Percentiles rank a stretch among this genome's conserved stretches.
Evolutionary conservation across 2,113 vertebrate genomes (phyloP).

Genomic region (Dasyurus viverrinus): DNA sequence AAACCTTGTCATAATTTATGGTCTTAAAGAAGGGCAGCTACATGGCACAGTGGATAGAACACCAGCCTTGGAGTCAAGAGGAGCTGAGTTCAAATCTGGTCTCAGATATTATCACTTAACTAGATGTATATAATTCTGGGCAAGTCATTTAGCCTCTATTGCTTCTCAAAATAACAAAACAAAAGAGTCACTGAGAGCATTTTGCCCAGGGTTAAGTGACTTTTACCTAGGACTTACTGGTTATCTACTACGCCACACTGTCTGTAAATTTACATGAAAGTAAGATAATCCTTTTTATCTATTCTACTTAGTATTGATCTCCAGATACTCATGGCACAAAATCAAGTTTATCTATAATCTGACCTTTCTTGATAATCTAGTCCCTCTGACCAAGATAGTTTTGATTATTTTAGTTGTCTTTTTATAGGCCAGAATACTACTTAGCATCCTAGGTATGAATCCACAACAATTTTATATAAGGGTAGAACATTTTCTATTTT

Average conservation of each 20-base stretch:
- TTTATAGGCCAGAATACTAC: not conserved
- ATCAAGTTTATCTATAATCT: not conserved
- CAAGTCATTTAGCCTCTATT: too few species aligned
- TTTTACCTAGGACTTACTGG: not conserved
- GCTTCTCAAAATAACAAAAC: too few species aligned
- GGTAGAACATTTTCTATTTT: not conserved
- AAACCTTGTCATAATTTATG: too few species aligned
- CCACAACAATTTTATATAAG: not conserved
- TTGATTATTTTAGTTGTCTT: not conserved
- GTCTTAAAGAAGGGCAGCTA: too few species aligned
- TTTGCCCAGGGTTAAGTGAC: not conserved
- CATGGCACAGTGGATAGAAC: too few species aligned
- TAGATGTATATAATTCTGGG: too few species aligned
- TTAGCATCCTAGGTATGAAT: not conserved
- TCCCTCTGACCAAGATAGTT: not conserved
- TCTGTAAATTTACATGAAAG: not conserved
- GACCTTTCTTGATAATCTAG: not conserved
- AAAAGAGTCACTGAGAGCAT: not conserved
- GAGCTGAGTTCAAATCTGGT: too few species aligned
- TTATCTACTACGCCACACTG: not conserved
- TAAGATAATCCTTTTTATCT: not conserved
- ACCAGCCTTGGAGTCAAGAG: too few species aligned
- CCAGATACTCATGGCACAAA: not conserved
- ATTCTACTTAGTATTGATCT: not conserved
- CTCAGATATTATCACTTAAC: too few species aligned